A percentile compares a stretch with the other conserved stretches of the same genome.
Evolutionary conservation across 1,140 invertebrate species (phyloP).

Genomic region (Planococcus citri): DNA sequence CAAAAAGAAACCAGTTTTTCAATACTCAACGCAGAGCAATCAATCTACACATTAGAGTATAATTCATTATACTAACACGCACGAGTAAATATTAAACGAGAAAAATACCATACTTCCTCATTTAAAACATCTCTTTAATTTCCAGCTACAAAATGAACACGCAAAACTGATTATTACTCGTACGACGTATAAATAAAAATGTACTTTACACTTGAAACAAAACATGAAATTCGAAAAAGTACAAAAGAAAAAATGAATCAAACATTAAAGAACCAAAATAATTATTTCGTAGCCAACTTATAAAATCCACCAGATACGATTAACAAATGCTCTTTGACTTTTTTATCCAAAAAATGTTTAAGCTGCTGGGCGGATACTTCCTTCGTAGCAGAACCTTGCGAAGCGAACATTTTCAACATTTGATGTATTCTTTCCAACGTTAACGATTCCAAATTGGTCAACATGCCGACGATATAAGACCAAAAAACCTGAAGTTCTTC

Average conservation of each 20-base stretch:
- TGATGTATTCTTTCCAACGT: conserved; percentile 88
- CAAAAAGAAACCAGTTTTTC: no score
- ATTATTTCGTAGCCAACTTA: conserved; percentile 55
- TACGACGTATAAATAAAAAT: no score
- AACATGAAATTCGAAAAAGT: not conserved
- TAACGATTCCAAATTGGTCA: conserved; percentile 87
- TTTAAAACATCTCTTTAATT: no score
- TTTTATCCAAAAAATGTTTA: conserved; percentile 77
- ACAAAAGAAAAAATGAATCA: not conserved
- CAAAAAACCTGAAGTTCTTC: conserved; percentile 87
- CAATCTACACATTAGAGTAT: no score
- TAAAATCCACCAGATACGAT: conserved; percentile 75
- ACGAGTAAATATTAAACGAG: no score
- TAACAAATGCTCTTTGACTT: conserved; percentile 80
- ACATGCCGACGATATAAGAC: conserved; percentile 93
- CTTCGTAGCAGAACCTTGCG: conserved; percentile 63
- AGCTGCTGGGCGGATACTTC: conserved; percentile 82
- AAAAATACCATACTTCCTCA: no score
- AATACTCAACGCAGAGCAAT: no score
- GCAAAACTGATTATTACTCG: no score
- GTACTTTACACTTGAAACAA: no score
- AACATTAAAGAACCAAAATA: not conserved
- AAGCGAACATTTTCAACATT: conserved; percentile 93
- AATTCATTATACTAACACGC: no score
- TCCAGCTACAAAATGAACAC: no score